phyloP scores from a whole-genome alignment of 2,888 invertebrate species.

The Phalangium opilio region DNA sequence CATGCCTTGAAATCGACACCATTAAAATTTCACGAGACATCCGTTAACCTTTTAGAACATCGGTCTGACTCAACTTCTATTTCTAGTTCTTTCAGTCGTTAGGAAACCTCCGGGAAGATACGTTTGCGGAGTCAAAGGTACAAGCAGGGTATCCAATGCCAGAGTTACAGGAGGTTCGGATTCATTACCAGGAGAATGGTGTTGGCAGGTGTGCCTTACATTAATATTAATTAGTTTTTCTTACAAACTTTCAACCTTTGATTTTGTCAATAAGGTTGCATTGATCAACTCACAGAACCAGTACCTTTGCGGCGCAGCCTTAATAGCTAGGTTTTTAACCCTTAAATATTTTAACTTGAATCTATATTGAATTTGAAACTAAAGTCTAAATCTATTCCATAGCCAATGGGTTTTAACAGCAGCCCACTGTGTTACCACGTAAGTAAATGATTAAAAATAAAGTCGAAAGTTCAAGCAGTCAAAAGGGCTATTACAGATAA shows the following conservation, averaged over 20 bases:
- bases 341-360: too few relatives aligned
- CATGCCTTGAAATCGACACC: too few relatives aligned
- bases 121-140: constrained; percentile 81
- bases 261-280: constrained; percentile 43
- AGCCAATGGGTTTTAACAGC: background rate
- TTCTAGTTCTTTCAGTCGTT: constrained; percentile 9
- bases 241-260: background rate
- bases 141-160: constrained; percentile 30
- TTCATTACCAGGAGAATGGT: constrained; percentile 82
- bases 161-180: constrained; percentile 80
- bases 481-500: too few relatives aligned
- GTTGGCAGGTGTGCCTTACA: constrained; percentile 51
- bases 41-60: too few relatives aligned
- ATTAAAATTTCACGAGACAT: too few relatives aligned
- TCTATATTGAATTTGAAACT: too few relatives aligned
- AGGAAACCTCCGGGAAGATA: constrained; percentile 39
- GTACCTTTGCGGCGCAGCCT: constrained; percentile 80
- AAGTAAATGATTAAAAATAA: background rate
- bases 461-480: background rate
- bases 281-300: constrained; percentile 83
- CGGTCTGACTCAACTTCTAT: too few relatives aligned
- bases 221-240: background rate
- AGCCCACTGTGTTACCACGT: too few relatives aligned
- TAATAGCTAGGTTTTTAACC: constrained; percentile 49
- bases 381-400: too few relatives aligned